Conservation (phyloP, 2,113 vertebrate species). For the Vireo altiloquus region DNA sequence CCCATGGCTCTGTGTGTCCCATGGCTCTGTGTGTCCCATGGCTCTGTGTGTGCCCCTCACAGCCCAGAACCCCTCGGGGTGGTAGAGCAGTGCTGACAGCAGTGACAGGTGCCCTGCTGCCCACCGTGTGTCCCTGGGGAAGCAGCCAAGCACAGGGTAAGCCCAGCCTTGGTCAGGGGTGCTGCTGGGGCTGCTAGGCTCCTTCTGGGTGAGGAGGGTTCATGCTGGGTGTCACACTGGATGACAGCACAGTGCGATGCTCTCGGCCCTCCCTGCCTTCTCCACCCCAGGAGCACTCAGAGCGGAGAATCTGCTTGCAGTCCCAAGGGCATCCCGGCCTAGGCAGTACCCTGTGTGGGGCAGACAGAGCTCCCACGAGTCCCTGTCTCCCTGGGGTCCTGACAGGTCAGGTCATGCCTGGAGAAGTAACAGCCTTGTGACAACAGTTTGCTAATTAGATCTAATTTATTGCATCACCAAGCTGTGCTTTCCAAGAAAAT, state of each 20-base stretch:
- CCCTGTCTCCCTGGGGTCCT: background rate
- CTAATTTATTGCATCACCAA: background rate
- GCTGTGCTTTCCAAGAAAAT: background rate
- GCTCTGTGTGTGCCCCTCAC: too few species aligned
- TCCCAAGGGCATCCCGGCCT: fast-evolving
- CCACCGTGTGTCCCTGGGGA: background rate
- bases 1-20: too few species aligned
- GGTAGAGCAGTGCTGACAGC: background rate
- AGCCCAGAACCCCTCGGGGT: fast-evolving
- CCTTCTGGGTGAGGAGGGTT: background rate
- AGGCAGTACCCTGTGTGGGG: fast-evolving
- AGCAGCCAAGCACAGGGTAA: background rate
- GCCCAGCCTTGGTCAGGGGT: background rate
- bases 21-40: too few species aligned
- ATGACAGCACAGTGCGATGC: fast-evolving
- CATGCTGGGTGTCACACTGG: fast-evolving
- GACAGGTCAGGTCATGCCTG: fast-evolving
- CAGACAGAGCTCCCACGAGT: background rate
- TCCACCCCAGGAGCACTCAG: fast-evolving
- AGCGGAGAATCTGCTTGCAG: background rate
- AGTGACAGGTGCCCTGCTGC: background rate
- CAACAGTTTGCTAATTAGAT: background rate
- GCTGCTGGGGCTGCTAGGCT: background rate
- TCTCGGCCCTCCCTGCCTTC: background rate
- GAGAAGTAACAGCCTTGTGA: background rate